Percentiles rank a stretch among this genome's conserved stretches.
Conservation (phyloP, 2,888 invertebrate genomes). For the Ennomos erosarius region DNA sequence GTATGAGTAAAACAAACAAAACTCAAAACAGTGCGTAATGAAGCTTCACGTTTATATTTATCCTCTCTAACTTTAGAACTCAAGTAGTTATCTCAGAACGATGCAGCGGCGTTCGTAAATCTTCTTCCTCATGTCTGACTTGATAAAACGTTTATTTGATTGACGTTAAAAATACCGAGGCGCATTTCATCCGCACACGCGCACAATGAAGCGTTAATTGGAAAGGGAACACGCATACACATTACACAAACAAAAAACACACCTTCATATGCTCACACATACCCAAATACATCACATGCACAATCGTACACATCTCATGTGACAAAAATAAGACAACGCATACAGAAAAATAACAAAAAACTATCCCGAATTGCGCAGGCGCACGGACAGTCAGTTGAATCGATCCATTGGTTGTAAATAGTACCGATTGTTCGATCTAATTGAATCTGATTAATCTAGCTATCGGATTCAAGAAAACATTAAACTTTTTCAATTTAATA, state of each 20-base stretch:
- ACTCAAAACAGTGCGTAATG: background rate
- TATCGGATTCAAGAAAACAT: conserved; percentile 15
- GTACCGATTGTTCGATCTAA: conserved; percentile 4
- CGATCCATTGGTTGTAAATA: background rate
- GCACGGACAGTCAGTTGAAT: conserved; percentile 12
- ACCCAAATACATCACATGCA: background rate
- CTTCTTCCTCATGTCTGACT: conserved; percentile 9
- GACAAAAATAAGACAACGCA: conserved; percentile 8
- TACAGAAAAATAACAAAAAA: conserved; percentile 15
- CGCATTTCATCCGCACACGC: conserved; percentile 5
- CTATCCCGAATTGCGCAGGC: conserved; percentile 4
- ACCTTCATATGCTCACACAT: too few species aligned
- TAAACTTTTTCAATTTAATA: conserved; percentile 15
- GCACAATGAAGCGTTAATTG: conserved; percentile 18
- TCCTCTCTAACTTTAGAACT: conserved; percentile 27
- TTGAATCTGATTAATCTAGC: conserved; percentile 17
- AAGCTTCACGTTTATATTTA: conserved; percentile 31
- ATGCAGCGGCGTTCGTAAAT: conserved; percentile 19
- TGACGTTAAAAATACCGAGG: conserved; percentile 26
- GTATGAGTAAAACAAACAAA: background rate
- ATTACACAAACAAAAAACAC: too few species aligned
- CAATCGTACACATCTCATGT: background rate
- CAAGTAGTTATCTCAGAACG: conserved; percentile 24
- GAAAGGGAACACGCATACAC: conserved; percentile 10
- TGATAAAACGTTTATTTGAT: conserved; percentile 25